phyloP scores from a whole-genome alignment of 2,888 invertebrate species.

The Coecobrya sp. region DNA sequence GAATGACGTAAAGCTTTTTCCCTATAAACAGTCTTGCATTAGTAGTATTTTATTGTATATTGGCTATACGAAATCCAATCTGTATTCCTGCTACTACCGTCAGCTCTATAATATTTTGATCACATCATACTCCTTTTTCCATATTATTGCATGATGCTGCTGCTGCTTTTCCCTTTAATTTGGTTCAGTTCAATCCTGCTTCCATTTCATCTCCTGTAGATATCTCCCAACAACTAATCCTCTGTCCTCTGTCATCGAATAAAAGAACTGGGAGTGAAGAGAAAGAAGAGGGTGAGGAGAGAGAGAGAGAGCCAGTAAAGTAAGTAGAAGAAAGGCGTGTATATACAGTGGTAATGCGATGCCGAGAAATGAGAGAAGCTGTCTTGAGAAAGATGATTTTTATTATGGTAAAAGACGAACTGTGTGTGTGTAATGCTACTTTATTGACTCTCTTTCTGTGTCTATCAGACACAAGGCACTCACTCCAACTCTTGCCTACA shows the following conservation, averaged over 20 bases:
- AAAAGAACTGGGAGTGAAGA: not conserved
- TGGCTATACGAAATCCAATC: conserved; percentile 27
- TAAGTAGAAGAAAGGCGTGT: not conserved
- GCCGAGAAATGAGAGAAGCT: conserved; percentile 31
- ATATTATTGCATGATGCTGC: not conserved
- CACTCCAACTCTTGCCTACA: conserved; percentile 8
- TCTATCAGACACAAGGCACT: conserved; percentile 11
- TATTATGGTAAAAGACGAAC: conserved; percentile 62
- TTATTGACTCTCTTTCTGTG: conserved; percentile 69
- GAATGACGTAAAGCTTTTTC: not conserved
- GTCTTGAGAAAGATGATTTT: conserved; percentile 69
- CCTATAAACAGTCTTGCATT: not conserved
- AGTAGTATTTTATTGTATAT: not conserved
- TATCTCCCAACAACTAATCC: conserved; percentile 43
- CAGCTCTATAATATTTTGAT: conserved; percentile 1
- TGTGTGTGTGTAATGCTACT: conserved; percentile 38
- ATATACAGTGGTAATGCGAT: conserved; percentile 22
- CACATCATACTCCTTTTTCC: not conserved
- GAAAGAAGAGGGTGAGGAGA: not conserved
- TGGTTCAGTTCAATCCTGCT: conserved; percentile 40
- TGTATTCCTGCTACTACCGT: not conserved
- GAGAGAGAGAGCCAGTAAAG: conserved; percentile 15
- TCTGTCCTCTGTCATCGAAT: conserved; percentile 48
- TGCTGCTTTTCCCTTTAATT: conserved; percentile 7
- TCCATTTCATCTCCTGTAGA: conserved; percentile 8